Evolutionary conservation across 2,797 vertebrate genomes (phyloP).

Genomic region (Steatocranus sp.): DNA sequence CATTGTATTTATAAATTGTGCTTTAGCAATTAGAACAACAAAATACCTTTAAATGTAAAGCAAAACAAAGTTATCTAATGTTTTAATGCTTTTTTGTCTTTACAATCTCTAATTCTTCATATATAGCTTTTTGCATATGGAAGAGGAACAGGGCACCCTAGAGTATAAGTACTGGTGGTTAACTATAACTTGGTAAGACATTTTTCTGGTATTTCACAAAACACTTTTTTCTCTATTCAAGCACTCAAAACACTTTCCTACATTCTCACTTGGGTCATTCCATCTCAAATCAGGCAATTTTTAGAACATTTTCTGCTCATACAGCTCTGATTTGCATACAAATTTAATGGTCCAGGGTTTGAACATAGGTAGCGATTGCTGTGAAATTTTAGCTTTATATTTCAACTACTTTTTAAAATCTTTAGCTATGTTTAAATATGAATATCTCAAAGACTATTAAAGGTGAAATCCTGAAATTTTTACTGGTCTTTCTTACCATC

Average conservation of each 20-base stretch:
- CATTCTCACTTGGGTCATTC: neutral
- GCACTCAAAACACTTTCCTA: neutral
- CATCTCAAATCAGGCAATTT: neutral
- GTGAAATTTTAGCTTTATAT: neutral
- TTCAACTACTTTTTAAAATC: neutral
- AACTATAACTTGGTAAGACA: neutral
- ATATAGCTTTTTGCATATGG: neutral
- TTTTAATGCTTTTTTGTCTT: neutral
- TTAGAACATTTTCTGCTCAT: neutral
- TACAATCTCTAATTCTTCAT: neutral
- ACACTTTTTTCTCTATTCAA: neutral
- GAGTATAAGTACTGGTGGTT: neutral
- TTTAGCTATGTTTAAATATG: fast-evolving
- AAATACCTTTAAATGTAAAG: neutral
- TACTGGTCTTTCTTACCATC: neutral
- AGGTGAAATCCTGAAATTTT: neutral
- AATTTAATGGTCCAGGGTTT: neutral
- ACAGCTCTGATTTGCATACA: neutral
- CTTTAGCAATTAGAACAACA: neutral
- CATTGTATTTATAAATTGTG: neutral
- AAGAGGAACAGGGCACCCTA: neutral
- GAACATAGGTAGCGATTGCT: neutral
- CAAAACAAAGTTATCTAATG: neutral
- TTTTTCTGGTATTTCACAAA: neutral
- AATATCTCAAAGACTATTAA: neutral